phyloP scores from a whole-genome alignment of 2,113 vertebrate genomes.

The Ammodytes marinus region DNA sequence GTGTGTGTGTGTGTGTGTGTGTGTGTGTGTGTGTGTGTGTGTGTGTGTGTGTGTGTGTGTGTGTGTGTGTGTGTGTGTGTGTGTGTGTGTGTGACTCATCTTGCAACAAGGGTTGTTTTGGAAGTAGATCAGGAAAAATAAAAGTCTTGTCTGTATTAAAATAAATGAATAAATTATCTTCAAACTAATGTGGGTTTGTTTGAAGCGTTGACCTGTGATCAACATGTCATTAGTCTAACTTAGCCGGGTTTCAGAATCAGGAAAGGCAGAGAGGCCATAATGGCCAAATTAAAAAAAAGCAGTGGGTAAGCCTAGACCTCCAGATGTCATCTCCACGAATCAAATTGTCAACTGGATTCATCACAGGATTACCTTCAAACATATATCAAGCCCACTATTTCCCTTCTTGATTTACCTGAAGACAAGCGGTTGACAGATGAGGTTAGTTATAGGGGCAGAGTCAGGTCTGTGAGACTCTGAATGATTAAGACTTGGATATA shows the following conservation, averaged over 20 bases:
- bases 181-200: slow-evolving; percentile 35
- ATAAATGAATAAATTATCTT: background rate
- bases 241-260: slow-evolving; percentile 32
- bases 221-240: slow-evolving; percentile 49
- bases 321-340: slow-evolving; percentile 37
- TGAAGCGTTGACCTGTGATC: slow-evolving; percentile 57
- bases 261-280: slow-evolving; percentile 25
- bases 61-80: too few relatives aligned
- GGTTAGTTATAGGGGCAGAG: slow-evolving; percentile 62
- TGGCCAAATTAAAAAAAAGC: slow-evolving; percentile 21
- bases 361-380: slow-evolving; percentile 53
- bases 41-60: too few relatives aligned
- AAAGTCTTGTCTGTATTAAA: slow-evolving; percentile 7
- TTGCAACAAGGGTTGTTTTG: background rate
- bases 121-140: slow-evolving; percentile 5
- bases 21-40: too few relatives aligned
- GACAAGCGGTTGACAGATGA: slow-evolving; percentile 66
- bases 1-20: too few relatives aligned
- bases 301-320: slow-evolving; percentile 42
- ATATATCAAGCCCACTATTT: slow-evolving; percentile 61
- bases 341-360: slow-evolving; percentile 58
- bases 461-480: slow-evolving; percentile 41
- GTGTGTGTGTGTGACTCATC: background rate
- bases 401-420: slow-evolving; percentile 54
- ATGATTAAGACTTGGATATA: slow-evolving; percentile 63